Base-by-base conservation (phyloP, 2,888 invertebrate genomes). In the Hoplodrina blanda region DNA sequence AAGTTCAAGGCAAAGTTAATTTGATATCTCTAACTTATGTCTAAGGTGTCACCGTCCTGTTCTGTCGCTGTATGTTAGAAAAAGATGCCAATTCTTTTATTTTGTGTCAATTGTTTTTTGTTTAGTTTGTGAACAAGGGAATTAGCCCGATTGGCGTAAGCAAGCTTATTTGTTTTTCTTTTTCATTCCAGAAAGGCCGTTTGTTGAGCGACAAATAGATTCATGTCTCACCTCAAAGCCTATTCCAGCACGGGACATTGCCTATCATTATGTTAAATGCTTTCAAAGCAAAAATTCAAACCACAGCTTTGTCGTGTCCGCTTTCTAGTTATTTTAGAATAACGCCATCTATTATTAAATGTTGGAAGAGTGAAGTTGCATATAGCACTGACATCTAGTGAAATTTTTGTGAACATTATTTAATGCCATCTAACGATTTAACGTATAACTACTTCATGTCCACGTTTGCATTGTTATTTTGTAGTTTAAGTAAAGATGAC, bases 191-290 rank as follows among this genome's bases (percentile, higher is more conserved):
- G 93, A 88, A 46, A 83, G 65, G 76, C n/a, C 44, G 0, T 15
- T 20, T 0, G 84, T 88, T 0, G 89, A 89, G 41, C 67, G 70
- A 17, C n/a, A 78, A 5, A 89, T 92, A 30, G 86, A 91, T 41
- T 46, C 56, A 4, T 93, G 93, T 54, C 71, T 93, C 4, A 89
- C 73, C 30, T 62, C 62, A 10, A 85, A 67, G 25, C 57, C 76
- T 0, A 65, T 81, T 5, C 81, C 80, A 17, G 87, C 92, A 0
- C 25, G 62, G 0, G 88, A 90, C 0, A 92, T 89, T 0, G 93
- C 93, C 0, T 91, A 88, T 85, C 33, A 78, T 0, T 93, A 88
- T 19, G 66, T 90, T 0, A 85, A 76, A 73, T 93, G 93, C 69
- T 89, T 86, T 59, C 83, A 86, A 20, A 20, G 3, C 0, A n/a